A percentile compares a stretch with the other conserved stretches of the same genome.
Conservation (phyloP, 2,797 vertebrate species). For the Macropus fuliginosus region DNA sequence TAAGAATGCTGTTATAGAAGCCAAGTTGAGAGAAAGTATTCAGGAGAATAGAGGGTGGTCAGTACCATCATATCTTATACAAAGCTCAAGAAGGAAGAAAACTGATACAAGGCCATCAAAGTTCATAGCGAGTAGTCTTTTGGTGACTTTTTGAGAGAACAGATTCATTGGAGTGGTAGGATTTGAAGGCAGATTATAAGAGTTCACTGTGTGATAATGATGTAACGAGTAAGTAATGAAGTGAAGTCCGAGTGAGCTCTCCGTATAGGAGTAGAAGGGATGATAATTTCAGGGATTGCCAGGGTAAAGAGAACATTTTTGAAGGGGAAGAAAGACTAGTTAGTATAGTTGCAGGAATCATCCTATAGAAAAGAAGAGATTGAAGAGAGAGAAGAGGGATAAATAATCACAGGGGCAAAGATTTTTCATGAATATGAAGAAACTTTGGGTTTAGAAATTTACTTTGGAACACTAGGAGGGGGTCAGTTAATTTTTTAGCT, state of each 20-base stretch:
- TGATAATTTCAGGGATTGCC: not conserved
- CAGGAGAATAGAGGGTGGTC: not conserved
- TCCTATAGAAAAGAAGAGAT: not conserved
- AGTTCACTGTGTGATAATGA: not conserved
- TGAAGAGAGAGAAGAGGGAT: not conserved
- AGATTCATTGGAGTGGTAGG: not conserved
- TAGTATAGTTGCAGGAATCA: not conserved
- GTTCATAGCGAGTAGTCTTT: not conserved
- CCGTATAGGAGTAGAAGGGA: not conserved
- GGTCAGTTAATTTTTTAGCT: not conserved
- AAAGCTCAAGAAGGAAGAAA: not conserved
- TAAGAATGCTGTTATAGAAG: not conserved
- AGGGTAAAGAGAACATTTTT: not conserved
- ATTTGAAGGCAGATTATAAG: not conserved
- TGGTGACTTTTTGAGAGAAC: not conserved
- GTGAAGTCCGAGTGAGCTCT: not conserved
- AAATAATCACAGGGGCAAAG: not conserved
- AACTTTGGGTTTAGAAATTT: not conserved
- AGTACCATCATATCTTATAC: not conserved
- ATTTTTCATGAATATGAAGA: not conserved
- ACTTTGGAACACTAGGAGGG: not conserved
- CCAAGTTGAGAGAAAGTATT: not conserved
- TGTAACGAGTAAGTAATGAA: not conserved
- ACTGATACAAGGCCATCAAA: not conserved
- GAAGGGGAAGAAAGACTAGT: not conserved